phyloP scores from a whole-genome alignment of 2,888 invertebrate species.

The Eupithecia centaureata region DNA sequence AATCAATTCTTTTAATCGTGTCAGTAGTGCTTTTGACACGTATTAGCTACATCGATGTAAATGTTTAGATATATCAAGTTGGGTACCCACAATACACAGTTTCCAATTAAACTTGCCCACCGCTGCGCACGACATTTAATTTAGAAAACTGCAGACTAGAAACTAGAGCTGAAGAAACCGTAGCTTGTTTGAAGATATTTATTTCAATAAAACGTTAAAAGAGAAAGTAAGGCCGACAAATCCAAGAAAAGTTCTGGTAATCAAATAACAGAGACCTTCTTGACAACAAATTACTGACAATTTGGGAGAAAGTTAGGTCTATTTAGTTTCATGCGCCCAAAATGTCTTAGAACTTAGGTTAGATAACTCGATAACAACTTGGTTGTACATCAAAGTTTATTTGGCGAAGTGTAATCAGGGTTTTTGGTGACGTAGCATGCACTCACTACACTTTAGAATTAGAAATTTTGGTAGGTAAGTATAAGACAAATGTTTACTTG shows the following conservation, averaged over 20 bases:
- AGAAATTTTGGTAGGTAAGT: neutral
- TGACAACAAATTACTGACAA: conserved; percentile 14
- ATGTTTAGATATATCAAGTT: too few relatives aligned
- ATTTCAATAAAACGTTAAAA: neutral
- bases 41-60: too few relatives aligned
- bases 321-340: conserved; percentile 9
- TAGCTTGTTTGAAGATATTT: neutral
- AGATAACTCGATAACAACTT: conserved; percentile 13
- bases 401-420: neutral
- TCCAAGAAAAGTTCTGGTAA: conserved; percentile 1
- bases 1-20: neutral
- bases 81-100: too few relatives aligned
- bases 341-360: conserved; percentile 4
- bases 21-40: neutral
- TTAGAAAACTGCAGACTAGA: too few relatives aligned
- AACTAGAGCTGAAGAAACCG: neutral
- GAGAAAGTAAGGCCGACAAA: conserved; percentile 2
- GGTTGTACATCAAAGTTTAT: neutral
- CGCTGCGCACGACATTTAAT: too few relatives aligned
- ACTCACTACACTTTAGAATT: too few relatives aligned
- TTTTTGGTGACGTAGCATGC: too few relatives aligned
- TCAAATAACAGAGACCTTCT: conserved; percentile 11
- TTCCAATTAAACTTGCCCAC: too few relatives aligned
- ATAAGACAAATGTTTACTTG: neutral
- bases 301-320: conserved; percentile 18